Evolutionary conservation across 2,888 invertebrate species (phyloP).

Genomic region (Nymphalis polychloros): DNA sequence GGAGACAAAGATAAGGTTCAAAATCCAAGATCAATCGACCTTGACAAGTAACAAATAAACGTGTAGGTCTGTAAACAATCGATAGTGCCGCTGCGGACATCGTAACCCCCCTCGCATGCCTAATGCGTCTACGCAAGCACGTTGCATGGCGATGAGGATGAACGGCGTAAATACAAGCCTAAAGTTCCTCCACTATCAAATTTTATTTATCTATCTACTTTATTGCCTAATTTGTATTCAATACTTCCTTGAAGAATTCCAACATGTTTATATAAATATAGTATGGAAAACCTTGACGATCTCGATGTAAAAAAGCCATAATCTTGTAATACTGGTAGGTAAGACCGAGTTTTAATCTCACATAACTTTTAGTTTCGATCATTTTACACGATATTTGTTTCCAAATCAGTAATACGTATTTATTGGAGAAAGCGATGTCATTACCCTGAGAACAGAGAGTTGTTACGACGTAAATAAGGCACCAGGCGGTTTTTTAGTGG

Average conservation of each 20-base stretch:
- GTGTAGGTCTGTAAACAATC: constrained; percentile 70
- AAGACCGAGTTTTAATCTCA: constrained; percentile 19
- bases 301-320: constrained; percentile 17
- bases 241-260: constrained; percentile 56
- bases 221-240: constrained; percentile 70
- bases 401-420: constrained; percentile 40
- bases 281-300: constrained; percentile 11
- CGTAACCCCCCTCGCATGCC: constrained; percentile 66
- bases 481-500: constrained; percentile 24
- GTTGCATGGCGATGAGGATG: constrained; percentile 71
- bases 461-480: constrained; percentile 31
- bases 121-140: constrained; percentile 66
- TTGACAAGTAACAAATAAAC: constrained; percentile 52
- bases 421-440: constrained; percentile 41
- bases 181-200: constrained; percentile 61
- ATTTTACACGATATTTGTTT: constrained; percentile 28
- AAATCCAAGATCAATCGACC: constrained; percentile 53
- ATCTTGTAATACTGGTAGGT: constrained; percentile 10
- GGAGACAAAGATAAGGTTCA: constrained; percentile 52
- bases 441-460: constrained; percentile 34
- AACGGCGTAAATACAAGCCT: constrained; percentile 53
- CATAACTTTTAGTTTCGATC: constrained; percentile 33
- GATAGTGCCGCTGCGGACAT: constrained; percentile 62
- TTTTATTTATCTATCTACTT: constrained; percentile 60
- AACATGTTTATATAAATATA: constrained; percentile 24